Evolutionary conservation across 2,888 invertebrate species (phyloP).

Genomic region (Oscheius sp.): DNA sequence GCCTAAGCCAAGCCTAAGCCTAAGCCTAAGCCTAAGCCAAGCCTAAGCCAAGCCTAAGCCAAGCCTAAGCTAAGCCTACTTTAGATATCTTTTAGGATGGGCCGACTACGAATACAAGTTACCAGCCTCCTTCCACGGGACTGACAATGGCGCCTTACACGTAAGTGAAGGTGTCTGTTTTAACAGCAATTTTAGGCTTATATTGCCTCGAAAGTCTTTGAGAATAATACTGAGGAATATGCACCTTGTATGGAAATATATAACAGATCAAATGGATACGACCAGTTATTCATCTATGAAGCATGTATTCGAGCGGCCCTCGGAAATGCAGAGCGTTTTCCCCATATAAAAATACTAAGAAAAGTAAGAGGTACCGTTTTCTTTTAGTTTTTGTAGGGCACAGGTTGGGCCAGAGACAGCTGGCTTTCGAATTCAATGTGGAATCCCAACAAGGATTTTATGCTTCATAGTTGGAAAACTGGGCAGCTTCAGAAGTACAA

Average conservation of each 20-base stretch:
- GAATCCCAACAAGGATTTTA: constrained; percentile 59
- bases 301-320: constrained; percentile 60
- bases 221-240: constrained; percentile 33
- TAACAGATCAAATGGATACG: constrained; percentile 47
- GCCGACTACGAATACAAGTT: constrained; percentile 47
- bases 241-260: constrained; percentile 45
- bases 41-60: no score
- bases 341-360: constrained; percentile 8
- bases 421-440: constrained; percentile 63
- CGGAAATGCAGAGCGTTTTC: constrained; percentile 39
- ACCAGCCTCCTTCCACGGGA: constrained; percentile 46
- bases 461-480: constrained; percentile 66
- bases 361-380: constrained; percentile 7
- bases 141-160: constrained; percentile 55
- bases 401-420: constrained; percentile 64
- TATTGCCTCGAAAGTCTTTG: constrained; percentile 42
- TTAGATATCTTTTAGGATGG: background rate
- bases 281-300: constrained; percentile 59
- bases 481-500: background rate
- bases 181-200: background rate
- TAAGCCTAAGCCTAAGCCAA: no score
- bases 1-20: no score
- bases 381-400: constrained; percentile 40
- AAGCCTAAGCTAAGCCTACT: no score
- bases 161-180: background rate